Percentiles rank a stretch among this genome's conserved stretches.
phyloP scores from a whole-genome alignment of 2,888 invertebrate species.

The Timandra comae region DNA sequence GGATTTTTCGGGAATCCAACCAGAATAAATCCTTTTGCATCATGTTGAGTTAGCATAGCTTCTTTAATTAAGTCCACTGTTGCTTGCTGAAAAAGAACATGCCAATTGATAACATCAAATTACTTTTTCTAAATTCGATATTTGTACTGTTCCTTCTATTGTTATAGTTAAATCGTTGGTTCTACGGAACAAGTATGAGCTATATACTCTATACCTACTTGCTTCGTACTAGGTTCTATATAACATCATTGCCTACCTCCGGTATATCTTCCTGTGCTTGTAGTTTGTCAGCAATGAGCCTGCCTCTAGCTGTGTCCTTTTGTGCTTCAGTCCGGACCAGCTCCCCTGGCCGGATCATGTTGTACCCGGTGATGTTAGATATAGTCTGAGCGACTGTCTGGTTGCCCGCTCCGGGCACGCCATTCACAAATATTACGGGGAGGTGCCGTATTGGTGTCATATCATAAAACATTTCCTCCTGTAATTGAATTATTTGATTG shows the following conservation, averaged over 20 bases:
- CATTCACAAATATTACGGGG: constrained; percentile 70
- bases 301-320: constrained; percentile 68
- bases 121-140: too few relatives aligned
- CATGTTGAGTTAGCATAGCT: constrained; percentile 63
- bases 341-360: constrained; percentile 66
- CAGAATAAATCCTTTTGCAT: constrained; percentile 70
- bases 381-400: constrained; percentile 68
- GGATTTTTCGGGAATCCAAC: constrained; percentile 76
- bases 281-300: constrained; percentile 63
- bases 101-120: too few relatives aligned
- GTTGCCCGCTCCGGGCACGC: constrained; percentile 69
- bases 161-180: too few relatives aligned
- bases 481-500: too few relatives aligned
- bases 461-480: constrained; percentile 51
- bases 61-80: constrained; percentile 76
- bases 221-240: too few relatives aligned
- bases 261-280: constrained; percentile 58
- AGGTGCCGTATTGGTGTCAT: constrained; percentile 64
- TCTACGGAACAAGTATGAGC: too few relatives aligned
- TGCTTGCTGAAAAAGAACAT: constrained; percentile 51
- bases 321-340: constrained; percentile 63
- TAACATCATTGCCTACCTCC: constrained; percentile 70
- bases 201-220: too few relatives aligned
- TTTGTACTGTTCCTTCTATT: too few relatives aligned
- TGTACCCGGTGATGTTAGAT: constrained; percentile 63